Evolutionary conservation across 2,113 vertebrate species (phyloP).

Genomic region (Eupsittula cactorum): DNA sequence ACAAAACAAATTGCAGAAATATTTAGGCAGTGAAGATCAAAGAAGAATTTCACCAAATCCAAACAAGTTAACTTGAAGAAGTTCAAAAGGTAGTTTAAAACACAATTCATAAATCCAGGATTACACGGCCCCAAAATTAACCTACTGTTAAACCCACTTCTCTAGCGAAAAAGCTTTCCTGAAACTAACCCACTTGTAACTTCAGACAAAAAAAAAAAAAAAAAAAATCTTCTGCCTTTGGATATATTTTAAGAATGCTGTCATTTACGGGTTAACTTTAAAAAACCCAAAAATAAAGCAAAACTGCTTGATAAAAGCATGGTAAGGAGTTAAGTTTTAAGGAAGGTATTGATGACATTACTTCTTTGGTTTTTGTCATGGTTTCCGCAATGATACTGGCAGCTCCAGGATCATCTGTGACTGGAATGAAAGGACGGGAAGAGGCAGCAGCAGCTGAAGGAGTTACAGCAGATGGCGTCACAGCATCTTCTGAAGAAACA

Average conservation of each 20-base stretch:
- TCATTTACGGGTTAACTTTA: not conserved
- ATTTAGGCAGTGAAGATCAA: not conserved
- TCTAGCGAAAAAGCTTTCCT: not conserved
- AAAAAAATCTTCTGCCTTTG: not conserved
- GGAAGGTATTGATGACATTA: constrained; percentile 35
- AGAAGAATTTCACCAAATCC: not conserved
- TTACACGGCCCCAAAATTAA: not conserved
- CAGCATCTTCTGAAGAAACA: constrained; percentile 87
- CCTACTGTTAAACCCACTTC: not conserved
- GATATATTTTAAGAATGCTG: not conserved
- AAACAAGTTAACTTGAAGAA: not conserved
- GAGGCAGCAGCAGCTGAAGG: constrained; percentile 90
- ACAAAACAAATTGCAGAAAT: constrained; percentile 8
- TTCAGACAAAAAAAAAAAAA: not conserved
- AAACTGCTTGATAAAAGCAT: not conserved
- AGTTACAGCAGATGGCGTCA: constrained; percentile 93
- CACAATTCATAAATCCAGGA: not conserved
- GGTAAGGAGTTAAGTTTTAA: not conserved
- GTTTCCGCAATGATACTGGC: constrained; percentile 99
- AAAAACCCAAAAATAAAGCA: not conserved
- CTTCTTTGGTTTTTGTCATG: constrained; percentile 98
- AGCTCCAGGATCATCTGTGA: constrained; percentile 96
- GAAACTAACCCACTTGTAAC: not conserved
- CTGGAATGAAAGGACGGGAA: constrained; percentile 95
- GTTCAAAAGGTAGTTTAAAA: not conserved